Percentiles rank a stretch among this genome's conserved stretches.
Evolutionary conservation across 2,888 invertebrate genomes (phyloP).

Genomic region (Drosophila recens): DNA sequence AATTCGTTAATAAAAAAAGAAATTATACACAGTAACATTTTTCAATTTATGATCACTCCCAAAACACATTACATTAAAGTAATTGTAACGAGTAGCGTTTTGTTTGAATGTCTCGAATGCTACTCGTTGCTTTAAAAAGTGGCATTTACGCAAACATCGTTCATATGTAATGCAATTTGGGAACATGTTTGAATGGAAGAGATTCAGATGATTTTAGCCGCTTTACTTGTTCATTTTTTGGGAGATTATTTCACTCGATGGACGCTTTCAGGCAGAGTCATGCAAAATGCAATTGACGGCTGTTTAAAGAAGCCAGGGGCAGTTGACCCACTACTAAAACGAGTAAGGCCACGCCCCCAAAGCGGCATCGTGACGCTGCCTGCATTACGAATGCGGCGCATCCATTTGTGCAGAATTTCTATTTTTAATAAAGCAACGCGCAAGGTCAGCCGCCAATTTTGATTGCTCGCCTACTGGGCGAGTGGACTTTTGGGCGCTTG

Average conservation of each 20-base stretch:
- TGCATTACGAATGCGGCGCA: constrained; percentile 34
- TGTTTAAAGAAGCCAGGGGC: constrained; percentile 10
- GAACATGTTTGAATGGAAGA: not conserved
- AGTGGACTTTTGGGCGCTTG: not conserved
- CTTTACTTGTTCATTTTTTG: constrained; percentile 1
- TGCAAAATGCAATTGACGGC: constrained; percentile 27
- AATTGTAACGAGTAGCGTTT: not conserved
- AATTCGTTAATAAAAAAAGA: not conserved
- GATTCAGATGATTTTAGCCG: not conserved
- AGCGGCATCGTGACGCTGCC: constrained; percentile 4
- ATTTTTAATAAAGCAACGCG: constrained; percentile 63
- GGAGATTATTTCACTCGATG: constrained; percentile 7
- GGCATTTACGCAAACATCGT: not conserved
- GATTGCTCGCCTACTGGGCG: constrained; percentile 25
- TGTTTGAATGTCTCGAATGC: not conserved
- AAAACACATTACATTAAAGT: not conserved
- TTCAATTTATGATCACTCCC: not conserved
- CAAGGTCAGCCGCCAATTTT: constrained; percentile 66
- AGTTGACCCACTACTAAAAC: constrained; percentile 13
- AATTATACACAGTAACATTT: not conserved
- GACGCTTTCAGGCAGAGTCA: not conserved
- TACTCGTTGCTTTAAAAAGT: constrained; percentile 1
- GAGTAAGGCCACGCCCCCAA: constrained; percentile 2
- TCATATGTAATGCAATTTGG: constrained; percentile 18
- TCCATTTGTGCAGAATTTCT: constrained; percentile 49